These are phyloP conservation scores for Trichechus manatus DNA, from an alignment of 2,113 vertebrate genomes.

Conservation along the genomic window DNA sequence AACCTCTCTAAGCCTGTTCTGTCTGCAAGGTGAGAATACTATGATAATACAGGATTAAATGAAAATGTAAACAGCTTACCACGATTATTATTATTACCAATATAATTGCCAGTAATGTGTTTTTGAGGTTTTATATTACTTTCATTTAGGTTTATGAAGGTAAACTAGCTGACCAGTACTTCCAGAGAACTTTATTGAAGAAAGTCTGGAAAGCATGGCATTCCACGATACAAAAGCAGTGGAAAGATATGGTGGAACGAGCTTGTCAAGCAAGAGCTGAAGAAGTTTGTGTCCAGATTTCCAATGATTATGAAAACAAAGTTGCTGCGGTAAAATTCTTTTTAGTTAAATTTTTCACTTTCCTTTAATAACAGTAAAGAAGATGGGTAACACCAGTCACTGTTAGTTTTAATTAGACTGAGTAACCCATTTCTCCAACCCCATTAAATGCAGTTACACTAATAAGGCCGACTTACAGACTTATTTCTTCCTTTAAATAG, in stretches of 20 bases:
- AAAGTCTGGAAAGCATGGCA: constrained; percentile 94
- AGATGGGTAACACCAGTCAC: background rate
- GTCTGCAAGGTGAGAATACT: background rate
- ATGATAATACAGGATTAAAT: background rate
- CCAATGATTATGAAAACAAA: constrained; percentile 93
- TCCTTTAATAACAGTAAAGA: constrained; percentile 41
- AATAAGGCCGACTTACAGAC: background rate
- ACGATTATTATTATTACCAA: background rate
- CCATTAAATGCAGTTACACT: background rate
- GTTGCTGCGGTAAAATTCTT: constrained; percentile 90
- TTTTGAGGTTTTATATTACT: background rate
- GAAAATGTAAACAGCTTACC: background rate
- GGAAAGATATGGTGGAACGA: constrained; percentile 93
- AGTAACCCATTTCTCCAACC: background rate
- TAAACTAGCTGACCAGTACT: constrained; percentile 91
- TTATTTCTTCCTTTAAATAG: background rate
- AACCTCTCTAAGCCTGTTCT: background rate
- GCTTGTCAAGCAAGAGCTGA: constrained; percentile 94
- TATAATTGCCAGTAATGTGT: background rate
- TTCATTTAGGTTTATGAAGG: constrained; percentile 88
- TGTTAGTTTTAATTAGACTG: background rate
- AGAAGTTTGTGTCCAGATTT: constrained; percentile 93
- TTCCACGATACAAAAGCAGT: constrained; percentile 88
- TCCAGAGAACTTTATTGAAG: constrained; percentile 91
- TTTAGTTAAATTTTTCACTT: background rate